phyloP scores from a whole-genome alignment of 2,113 vertebrate species.

The Stictonetta naevosa region DNA sequence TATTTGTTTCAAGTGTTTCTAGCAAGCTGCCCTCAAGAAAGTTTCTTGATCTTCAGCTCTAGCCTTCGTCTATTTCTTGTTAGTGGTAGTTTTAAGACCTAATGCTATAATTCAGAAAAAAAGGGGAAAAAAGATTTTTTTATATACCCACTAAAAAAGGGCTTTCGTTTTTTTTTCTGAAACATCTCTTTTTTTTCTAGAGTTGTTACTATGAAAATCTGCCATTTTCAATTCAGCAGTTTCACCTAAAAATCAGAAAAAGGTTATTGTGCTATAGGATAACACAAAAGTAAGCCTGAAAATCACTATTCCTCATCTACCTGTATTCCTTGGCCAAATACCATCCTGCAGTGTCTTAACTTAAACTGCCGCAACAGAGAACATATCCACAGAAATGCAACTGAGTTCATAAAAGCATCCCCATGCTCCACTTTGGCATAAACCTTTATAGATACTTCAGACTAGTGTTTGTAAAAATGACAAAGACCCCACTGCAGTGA shows the following conservation, averaged over 20 bases:
- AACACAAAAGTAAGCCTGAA: not conserved
- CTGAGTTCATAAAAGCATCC: slow-evolving; percentile 83
- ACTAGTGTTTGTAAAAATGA: slow-evolving; percentile 25
- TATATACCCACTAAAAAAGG: slow-evolving; percentile 72
- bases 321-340: slow-evolving; percentile 80
- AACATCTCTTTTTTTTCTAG: slow-evolving; percentile 80
- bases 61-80: not conserved
- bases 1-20: not conserved
- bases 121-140: not conserved
- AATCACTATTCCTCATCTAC: slow-evolving; percentile 43
- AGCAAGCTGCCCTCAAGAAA: not conserved
- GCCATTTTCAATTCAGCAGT: slow-evolving; percentile 78
- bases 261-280: not conserved
- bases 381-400: slow-evolving; percentile 78
- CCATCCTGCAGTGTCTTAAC: slow-evolving; percentile 80
- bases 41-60: not conserved
- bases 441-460: slow-evolving; percentile 81
- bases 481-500: not conserved
- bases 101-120: not conserved
- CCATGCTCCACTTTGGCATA: slow-evolving; percentile 81
- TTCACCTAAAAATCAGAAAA: slow-evolving; percentile 68
- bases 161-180: slow-evolving; percentile 84
- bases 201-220: slow-evolving; percentile 84
- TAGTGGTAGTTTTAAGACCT: not conserved
- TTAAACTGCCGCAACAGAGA: slow-evolving; percentile 80